Base-by-base conservation (phyloP, 2,113 vertebrate species). In the Agapornis roseicollis region DNA sequence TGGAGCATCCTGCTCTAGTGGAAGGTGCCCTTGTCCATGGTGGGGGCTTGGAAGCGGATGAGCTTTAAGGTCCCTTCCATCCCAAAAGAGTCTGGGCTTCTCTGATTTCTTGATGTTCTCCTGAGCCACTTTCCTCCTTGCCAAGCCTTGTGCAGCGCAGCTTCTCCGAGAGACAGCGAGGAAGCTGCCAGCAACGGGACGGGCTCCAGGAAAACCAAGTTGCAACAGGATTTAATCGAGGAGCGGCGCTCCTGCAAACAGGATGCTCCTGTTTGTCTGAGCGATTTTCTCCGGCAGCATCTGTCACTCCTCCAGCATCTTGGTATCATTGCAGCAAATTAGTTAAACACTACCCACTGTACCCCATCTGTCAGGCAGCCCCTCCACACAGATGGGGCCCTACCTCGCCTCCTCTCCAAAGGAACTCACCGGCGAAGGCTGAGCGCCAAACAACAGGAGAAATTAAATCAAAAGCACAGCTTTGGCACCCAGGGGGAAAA, bases 381-480 rank as follows among this genome's bases (percentile, higher is more conserved):
- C 95, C 72, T 81, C 90, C 39, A 5, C 88, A 63, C 33, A 84
- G 79, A 71, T 8, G 87, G 88, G 80, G 88, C 85, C 39, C 84
- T 72, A 87, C 96, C 68, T 97, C 71, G 86, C 90, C 42, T 69
- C 93, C 92, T 96, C 91, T 92, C 93, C 58, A 14, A 76, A 97
- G 91, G 94, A 96, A 64, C 96, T 97, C 69, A 14, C 94, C 3
- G 6, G 95, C 83, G 53, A 93, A 94, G 97, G 97, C 97, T 78
- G 80, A 5, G 73, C 80, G 94, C 97, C 98, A 98, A 97, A 97
- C 97, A 98, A 98, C 89, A 91, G 98, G 97, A 95, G 96, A 98
- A 98, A 98, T 98, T 98, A 98, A 98, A 98, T 98, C 98, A 98
- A 97, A 95, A 98, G 96, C 84, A 82, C 33, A 85, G 93, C 97